Evolutionary conservation across 2,888 invertebrate species (phyloP), one percentile per base, ranked within the genome.

Genomic region (Branchipolynoe longqiensis): DNA sequence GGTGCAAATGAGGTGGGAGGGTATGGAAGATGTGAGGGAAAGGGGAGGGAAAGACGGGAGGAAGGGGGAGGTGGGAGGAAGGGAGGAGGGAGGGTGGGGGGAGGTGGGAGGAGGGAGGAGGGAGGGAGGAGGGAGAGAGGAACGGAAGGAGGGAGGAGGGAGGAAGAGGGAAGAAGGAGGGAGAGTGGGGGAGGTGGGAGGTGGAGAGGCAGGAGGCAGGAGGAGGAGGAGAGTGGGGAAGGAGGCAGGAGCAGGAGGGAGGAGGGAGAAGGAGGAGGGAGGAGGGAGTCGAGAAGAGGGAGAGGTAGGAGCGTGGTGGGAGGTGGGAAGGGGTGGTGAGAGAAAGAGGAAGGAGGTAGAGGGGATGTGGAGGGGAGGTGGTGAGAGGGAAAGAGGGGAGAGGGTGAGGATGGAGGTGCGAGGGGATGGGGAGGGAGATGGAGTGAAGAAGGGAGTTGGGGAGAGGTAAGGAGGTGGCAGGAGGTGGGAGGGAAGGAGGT

Each of bases 251-350:
- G 28, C 6, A 25, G n/a, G n/a, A n/a, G 62, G n/a, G n/a, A n/a
- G n/a, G 62, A 25, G 62, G n/a, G 62, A 25, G 28, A 28, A n/a
- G 62, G 28, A 28, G 28, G 62, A 25, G n/a, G 62, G 28, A 25
- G n/a, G 62, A n/a, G 62, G n/a, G n/a, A n/a, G n/a, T n/a, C n/a
- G 62, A n/a, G 62, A 48, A 25, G 28, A 25, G n/a, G 62, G 28
- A 2, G 31, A 31, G 64, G 31, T 28, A 31, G 36, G 64, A 28
- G 64, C 18, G 18, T 18, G 31, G 25, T 28, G 31, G 18, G 64
- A 2, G 18, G 1, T 22, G 18, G 64, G 64, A 31, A 14, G 18
- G 31, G 64, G 18, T 1, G 31, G 18, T 64, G 28, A 18, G 64
- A 1, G 28, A 64, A 14, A 28, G 36, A 64, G 12, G 54, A 54